Evolutionary conservation across 2,797 vertebrate species (phyloP), one percentile per base, ranked within the genome.

Genomic region (Falco peregrinus): DNA sequence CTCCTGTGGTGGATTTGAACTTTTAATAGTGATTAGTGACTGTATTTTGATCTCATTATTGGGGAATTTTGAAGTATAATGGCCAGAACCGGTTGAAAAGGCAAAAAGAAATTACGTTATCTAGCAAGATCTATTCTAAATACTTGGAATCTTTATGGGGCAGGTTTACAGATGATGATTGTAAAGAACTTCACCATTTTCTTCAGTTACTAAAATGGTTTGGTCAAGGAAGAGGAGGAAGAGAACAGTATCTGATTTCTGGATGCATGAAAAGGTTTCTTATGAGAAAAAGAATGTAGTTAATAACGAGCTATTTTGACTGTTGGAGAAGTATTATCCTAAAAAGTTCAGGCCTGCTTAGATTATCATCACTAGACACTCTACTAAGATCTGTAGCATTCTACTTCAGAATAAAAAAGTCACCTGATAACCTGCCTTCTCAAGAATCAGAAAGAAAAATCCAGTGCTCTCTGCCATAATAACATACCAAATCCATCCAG

Each of bases 381-480:
- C 11, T 81, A 18, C 37, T 15, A 48, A 68, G 6, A 16, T 39
- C n/a, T 87, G 10, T 59, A 63, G 10, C 3, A 48, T 50, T 61
- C 26, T n/a, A 15, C 13, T 59, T 63, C 25, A 59, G 24, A 73
- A 22, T 76, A 60, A 57, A 63, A 50, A 43, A 63, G 9, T 48
- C 39, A 35, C 13, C 12, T 24, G 22, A 56, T 37, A 63, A 53
- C 5, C 4, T 61, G 12, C 4, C 5, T 73, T 79, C 47, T 59
- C 56, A 65, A 73, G 18, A 64, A 78, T 26, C 26, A 81, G 48
- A 82, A 69, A 71, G 45, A 79, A 87, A 82, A 82, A n/a, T 29
- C 10, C 26, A 45, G 5, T 0, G 0, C 2, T 1, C 6, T 79
- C 37, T 61, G 5, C 13, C 39, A 48, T 61, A 88, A 43, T 10